Evolutionary conservation across 2,113 vertebrate species (phyloP), one percentile per base, ranked within the genome.

Genomic region (Myrmecophaga tridactyla): DNA sequence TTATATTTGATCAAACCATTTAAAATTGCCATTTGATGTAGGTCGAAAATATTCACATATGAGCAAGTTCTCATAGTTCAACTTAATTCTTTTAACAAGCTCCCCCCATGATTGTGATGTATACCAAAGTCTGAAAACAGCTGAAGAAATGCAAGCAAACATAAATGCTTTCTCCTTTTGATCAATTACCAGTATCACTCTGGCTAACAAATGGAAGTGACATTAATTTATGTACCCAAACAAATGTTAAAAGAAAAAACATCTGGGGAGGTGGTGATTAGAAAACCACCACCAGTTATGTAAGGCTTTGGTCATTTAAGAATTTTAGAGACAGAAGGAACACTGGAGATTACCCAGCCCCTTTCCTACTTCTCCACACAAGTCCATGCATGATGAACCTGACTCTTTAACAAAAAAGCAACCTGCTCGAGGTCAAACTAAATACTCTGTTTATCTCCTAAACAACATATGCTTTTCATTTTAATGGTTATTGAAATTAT

Each of bases 141-240:
- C 18, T 73, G 53, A 39, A 25, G 56, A 53, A 92, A 87, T 65
- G 31, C 18, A 48, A 58, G 11, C 4, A 51, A 63, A 73, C 11
- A 7, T 72, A 85, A 88, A 51, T 56, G 6, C n/a, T 90, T 76
- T 76, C 58, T 13, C n/a, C 29, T 76, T 88, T 94, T 69, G 17
- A 92, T 39, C 85, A 76, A 88, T 72, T 67, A 92, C 73, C 12
- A 1, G 20, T 58, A n/a, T 87, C 23, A 85, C 6, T 87, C 67
- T 82, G 80, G 82, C 63, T 73, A 80, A 62, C 31, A 78, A 36
- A 85, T 63, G 39, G 18, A 93, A 65, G 53, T 69, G 43, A 58
- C 67, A 65, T 67, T n/a, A 36, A 80, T 67, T 95, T 76, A 86
- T 25, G 2, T n/a, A 91, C 77, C 67, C 72, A 95, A 75, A 88